Conservation (phyloP, 2,888 invertebrate genomes). For the Tiliacea citrago region DNA sequence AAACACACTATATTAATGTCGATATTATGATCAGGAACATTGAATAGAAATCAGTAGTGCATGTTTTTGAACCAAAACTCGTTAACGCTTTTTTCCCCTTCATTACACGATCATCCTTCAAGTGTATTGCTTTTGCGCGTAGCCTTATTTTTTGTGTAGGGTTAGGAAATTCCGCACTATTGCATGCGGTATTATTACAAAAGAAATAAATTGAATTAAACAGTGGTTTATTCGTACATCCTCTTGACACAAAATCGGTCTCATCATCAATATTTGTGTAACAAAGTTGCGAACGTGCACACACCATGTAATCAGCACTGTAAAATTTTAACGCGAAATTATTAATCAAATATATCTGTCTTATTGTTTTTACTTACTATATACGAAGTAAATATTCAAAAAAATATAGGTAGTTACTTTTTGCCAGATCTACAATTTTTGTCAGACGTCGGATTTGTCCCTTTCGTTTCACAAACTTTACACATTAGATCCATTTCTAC, state of each 20-base stretch:
- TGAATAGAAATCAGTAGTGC: background rate
- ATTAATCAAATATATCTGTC: background rate
- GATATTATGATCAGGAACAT: constrained; percentile 2
- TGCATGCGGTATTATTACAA: constrained; percentile 76
- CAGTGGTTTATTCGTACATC: constrained; percentile 75
- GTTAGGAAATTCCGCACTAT: constrained; percentile 62
- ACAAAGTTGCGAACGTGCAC: constrained; percentile 77
- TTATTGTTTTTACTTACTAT: background rate
- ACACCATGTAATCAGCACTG: constrained; percentile 77
- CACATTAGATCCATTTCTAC: constrained; percentile 75
- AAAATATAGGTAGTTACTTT: constrained; percentile 69
- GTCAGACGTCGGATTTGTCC: constrained; percentile 70
- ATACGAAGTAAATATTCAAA: background rate
- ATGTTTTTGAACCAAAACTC: constrained; percentile 6
- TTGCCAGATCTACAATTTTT: constrained; percentile 75
- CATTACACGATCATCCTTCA: background rate
- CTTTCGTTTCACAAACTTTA: constrained; percentile 79
- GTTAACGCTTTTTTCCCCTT: accelerated
- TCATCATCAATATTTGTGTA: constrained; percentile 77
- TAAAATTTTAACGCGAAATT: constrained; percentile 59
- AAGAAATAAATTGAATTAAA: constrained; percentile 77
- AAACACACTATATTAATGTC: constrained; percentile 13
- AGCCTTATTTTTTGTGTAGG: constrained; percentile 33
- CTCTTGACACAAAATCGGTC: constrained; percentile 75
- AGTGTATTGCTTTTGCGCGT: constrained; percentile 7